Percentiles rank a stretch among this genome's conserved stretches.
Conservation (phyloP, 1,140 invertebrate species). For the Dendroctonus valens region DNA sequence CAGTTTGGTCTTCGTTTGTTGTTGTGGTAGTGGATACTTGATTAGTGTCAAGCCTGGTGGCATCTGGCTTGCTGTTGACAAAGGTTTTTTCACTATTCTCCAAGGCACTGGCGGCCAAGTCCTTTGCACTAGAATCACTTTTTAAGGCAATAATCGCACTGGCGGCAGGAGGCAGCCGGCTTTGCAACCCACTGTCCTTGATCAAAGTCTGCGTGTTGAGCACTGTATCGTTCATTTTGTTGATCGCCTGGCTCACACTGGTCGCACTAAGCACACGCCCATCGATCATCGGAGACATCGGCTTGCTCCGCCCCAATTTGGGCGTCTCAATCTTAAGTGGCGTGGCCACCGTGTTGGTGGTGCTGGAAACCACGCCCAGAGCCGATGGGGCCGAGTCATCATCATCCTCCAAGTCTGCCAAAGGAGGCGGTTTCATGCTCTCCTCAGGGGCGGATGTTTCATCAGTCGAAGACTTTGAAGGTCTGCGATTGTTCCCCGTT, state of each 20-base stretch:
- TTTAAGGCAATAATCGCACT: too few species aligned
- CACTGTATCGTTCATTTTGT: slow-evolving; percentile 50
- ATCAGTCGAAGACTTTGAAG: not conserved
- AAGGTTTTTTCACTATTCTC: too few species aligned
- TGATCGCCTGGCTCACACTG: slow-evolving; percentile 49
- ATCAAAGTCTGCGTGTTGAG: slow-evolving; percentile 47
- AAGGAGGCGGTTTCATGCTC: slow-evolving; percentile 10
- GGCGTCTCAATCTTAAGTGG: slow-evolving; percentile 47
- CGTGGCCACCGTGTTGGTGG: slow-evolving; percentile 46
- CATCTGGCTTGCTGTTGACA: not conserved
- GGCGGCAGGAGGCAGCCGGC: slow-evolving; percentile 38
- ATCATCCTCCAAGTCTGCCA: slow-evolving; percentile 14
- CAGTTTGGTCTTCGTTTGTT: not conserved
- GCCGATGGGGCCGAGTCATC: slow-evolving; percentile 36
- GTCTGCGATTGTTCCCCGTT: not conserved
- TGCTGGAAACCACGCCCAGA: slow-evolving; percentile 45
- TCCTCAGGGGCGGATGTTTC: not conserved
- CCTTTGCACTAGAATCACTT: too few species aligned
- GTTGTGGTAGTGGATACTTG: not conserved
- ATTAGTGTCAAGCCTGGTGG: too few species aligned
- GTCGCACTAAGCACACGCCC: slow-evolving; percentile 47
- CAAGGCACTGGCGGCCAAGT: too few species aligned
- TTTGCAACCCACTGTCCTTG: slow-evolving; percentile 45
- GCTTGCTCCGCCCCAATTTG: slow-evolving; percentile 35
- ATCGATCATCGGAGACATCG: slow-evolving; percentile 43